Conservation (phyloP, 1,140 invertebrate species). For the Gonatopus flavifemur region DNA sequence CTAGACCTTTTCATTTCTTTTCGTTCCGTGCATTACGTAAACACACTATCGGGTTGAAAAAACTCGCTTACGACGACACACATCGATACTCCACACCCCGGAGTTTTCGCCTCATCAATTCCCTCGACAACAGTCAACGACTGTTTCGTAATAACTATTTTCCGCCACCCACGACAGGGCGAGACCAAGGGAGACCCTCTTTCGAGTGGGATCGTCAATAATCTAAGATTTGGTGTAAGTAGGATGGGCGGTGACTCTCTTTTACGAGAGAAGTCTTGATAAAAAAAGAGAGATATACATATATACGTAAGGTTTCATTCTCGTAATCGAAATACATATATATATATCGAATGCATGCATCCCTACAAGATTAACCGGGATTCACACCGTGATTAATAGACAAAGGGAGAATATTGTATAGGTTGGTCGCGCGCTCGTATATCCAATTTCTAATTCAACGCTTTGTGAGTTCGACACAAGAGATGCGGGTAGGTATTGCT, state of each 20-base stretch:
- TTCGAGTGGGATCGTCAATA: not conserved
- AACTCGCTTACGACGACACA: too few species aligned
- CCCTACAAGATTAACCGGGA: conserved; percentile 26
- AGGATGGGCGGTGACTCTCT: not conserved
- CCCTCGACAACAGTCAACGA: conserved; percentile 12
- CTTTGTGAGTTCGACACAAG: conserved; percentile 25
- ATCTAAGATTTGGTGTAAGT: not conserved
- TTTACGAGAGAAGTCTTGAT: not conserved
- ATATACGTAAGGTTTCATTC: too few species aligned
- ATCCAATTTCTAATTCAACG: conserved; percentile 39
- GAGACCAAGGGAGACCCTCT: too few species aligned
- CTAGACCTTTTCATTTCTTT: too few species aligned
- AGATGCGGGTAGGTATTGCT: conserved; percentile 21
- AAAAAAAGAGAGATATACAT: not conserved
- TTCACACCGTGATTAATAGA: conserved; percentile 28
- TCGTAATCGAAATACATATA: too few species aligned
- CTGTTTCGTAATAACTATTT: conserved; percentile 39
- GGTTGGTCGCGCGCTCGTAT: conserved; percentile 11
- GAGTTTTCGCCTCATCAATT: too few species aligned
- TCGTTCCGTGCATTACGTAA: too few species aligned
- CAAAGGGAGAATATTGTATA: conserved; percentile 32
- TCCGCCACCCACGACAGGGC: conserved; percentile 32
- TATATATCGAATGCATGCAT: conserved; percentile 24
- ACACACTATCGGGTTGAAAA: too few species aligned
- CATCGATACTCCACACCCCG: too few species aligned